Percentiles rank a stretch among this genome's conserved stretches.
phyloP scores from a whole-genome alignment of 2,113 vertebrate genomes.

The Trogon melanurus region DNA sequence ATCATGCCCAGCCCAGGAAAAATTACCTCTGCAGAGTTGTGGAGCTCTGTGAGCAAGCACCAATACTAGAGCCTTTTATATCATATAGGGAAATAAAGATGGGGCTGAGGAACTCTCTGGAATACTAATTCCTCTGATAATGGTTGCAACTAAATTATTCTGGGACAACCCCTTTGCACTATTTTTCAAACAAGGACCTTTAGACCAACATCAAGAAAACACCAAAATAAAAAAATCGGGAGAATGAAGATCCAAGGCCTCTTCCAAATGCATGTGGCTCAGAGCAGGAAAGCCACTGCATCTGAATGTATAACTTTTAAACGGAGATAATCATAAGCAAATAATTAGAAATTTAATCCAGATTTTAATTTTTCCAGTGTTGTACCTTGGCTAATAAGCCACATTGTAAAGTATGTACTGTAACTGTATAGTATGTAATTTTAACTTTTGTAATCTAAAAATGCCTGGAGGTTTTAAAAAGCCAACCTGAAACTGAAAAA shows the following conservation, averaged over 20 bases:
- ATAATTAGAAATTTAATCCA: background rate
- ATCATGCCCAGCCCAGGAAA: background rate
- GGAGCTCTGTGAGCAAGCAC: background rate
- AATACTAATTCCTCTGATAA: background rate
- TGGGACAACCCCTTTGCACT: background rate
- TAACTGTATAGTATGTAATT: background rate
- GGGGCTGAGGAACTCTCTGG: background rate
- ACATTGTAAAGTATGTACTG: background rate
- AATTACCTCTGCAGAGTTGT: background rate
- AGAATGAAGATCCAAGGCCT: background rate
- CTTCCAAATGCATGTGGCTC: background rate
- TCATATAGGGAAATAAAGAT: background rate
- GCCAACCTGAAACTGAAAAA: background rate
- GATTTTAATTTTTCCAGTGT: background rate
- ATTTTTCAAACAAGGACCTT: background rate
- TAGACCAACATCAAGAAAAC: background rate
- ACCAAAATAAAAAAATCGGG: background rate
- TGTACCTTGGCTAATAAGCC: background rate
- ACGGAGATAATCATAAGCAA: background rate
- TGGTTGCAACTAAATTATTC: background rate
- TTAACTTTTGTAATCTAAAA: background rate
- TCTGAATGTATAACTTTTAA: background rate
- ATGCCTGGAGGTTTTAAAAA: background rate
- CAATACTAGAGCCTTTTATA: background rate
- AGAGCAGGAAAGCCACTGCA: background rate